A percentile compares a stretch with the other conserved stretches of the same genome.
phyloP scores from a whole-genome alignment of 2,797 vertebrate species.

The Agapornis canus region DNA sequence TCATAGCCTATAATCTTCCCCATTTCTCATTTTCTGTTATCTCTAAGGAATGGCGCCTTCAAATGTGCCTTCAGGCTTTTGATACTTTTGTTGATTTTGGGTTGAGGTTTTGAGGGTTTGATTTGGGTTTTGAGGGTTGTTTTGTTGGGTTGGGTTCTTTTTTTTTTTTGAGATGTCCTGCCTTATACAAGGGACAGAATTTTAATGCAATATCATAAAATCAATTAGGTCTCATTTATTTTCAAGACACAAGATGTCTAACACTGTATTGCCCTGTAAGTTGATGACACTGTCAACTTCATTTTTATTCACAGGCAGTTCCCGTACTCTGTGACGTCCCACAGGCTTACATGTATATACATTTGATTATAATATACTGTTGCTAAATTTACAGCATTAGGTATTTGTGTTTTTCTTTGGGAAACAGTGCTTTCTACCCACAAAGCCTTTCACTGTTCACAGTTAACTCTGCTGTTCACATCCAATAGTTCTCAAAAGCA shows the following conservation, averaged over 20 bases:
- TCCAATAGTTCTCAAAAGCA: background rate
- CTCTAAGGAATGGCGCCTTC: background rate
- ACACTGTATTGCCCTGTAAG: background rate
- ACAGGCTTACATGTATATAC: background rate
- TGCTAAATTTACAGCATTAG: conserved; percentile 40
- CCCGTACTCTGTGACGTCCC: background rate
- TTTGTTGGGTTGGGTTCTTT: background rate
- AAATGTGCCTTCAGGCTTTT: background rate
- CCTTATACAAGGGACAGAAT: background rate
- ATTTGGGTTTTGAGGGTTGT: background rate
- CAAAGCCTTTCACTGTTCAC: background rate
- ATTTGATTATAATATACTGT: background rate
- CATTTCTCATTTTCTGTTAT: background rate
- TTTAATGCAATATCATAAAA: background rate
- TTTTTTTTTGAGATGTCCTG: background rate
- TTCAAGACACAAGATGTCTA: background rate
- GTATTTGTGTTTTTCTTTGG: conserved; percentile 9
- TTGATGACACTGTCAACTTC: background rate
- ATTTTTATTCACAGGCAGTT: conserved; percentile 41
- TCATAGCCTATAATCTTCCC: background rate
- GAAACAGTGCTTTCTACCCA: background rate
- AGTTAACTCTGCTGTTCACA: background rate
- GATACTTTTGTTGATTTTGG: background rate
- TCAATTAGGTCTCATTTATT: background rate
- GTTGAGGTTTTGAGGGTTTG: background rate